Conservation (phyloP, 2,888 invertebrate species). For the Elmis aenea region DNA sequence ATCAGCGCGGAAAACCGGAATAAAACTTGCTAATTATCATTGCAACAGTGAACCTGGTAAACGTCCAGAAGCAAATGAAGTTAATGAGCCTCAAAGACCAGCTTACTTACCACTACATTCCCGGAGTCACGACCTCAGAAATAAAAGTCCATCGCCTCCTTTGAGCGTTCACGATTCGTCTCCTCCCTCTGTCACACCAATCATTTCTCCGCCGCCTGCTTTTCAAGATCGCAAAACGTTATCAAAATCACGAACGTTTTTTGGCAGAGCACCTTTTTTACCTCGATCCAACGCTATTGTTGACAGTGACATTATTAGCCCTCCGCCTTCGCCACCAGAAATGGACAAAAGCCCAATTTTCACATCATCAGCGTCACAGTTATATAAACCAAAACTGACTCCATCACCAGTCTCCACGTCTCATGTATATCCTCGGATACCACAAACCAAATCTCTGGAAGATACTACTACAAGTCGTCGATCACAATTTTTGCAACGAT, state of each 20-base stretch:
- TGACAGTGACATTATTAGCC: conserved; percentile 52
- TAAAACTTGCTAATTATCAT: conserved; percentile 52
- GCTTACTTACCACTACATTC: conserved; percentile 39
- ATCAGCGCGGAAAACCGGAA: conserved; percentile 44
- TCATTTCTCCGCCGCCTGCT: conserved; percentile 65
- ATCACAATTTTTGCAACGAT: conserved; percentile 54
- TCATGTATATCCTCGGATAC: conserved; percentile 37
- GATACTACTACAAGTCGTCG: conserved; percentile 52
- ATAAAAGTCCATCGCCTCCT: conserved; percentile 42
- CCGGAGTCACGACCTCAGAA: conserved; percentile 38
- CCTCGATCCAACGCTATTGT: conserved; percentile 53
- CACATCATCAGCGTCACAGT: conserved; percentile 26
- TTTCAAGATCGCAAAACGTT: conserved; percentile 54
- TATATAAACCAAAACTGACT: conserved; percentile 28
- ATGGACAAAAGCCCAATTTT: conserved; percentile 41
- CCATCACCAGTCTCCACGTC: conserved; percentile 17
- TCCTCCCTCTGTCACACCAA: conserved; percentile 63
- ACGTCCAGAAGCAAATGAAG: conserved; percentile 16
- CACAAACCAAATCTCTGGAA: conserved; percentile 53
- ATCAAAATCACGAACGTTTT: conserved; percentile 38
- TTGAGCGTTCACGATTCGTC: conserved; percentile 47
- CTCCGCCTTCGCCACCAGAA: conserved; percentile 47
- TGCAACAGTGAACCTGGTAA: conserved; percentile 45
- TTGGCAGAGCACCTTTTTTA: conserved; percentile 50
- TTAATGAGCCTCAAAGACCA: conserved; percentile 36